Evolutionary conservation across 2,888 invertebrate genomes (phyloP), one percentile per base, ranked within the genome.

Genomic region (Cosmopolites sordidus): DNA sequence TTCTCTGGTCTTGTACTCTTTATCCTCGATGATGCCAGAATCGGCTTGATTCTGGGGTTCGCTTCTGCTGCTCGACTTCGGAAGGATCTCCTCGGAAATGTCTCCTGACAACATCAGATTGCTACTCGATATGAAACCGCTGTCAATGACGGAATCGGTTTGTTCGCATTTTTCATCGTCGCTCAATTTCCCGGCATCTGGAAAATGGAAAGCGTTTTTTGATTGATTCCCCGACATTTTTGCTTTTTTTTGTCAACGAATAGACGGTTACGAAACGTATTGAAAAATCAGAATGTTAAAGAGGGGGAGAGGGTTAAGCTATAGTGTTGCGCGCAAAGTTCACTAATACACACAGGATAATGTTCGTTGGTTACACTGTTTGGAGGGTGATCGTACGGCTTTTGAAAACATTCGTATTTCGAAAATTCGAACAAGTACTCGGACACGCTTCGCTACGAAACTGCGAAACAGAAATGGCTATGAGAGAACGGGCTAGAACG

Each of bases 71-170:
- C 50, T 27, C 17, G 58, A 57, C 45, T 62, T 59, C 2, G 57
- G 44, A 43, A 48, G 52, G 46, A 68, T 65, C 51, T 69, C 69
- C 41, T 66, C 64, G n/a, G 60, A 55, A 48, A 71, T 62, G 56
- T 70, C 70, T 48, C 66, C 68, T 15, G 70, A 70, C 48, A 66
- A 54, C 46, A 65, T 59, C 42, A 71, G 54, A 60, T 70, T 70
- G 42, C 65, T 69, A 58, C 69, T 65, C 17, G 73, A 72, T 51
- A 72, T 61, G 58, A 73, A 73, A 42, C 74, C 74, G 60, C 73
- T 73, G 50, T 55, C 64, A 46, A 62, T 64, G 39, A 64, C 64
- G 53, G 68, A 68, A 62, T 65, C 66, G 43, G 50, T 44, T 37
- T 50, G 30, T 30, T 60, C 64, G 52, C 58, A 62, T 55, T 69